Base-by-base conservation (phyloP, 2,888 invertebrate species). In the Chesias legatella region DNA sequence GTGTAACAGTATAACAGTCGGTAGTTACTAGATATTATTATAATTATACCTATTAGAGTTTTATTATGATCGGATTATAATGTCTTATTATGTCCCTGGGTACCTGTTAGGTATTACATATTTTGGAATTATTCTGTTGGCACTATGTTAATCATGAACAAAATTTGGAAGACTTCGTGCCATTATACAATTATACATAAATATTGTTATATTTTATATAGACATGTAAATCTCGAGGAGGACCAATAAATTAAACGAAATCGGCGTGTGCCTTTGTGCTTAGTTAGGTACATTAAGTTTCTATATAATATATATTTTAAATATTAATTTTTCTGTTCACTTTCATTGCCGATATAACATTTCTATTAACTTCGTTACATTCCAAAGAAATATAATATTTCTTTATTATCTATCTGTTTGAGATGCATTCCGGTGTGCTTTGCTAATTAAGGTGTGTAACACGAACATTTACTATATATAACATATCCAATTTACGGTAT, bases 281-380 rank as follows among this genome's bases (percentile, higher is more conserved):
- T 73, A 73, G 67, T 63, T 69, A 75, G 72, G 57, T 65, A 59
- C 61, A 59, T 69, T n/a, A n/a, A 69, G 48, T 17, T 51, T 48
- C 53, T 58, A 67, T 70, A 68, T 68, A 2, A 53, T 58, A 67
- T 70, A 68, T 68, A 2, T 69, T 69, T 60, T 58, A 58, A 60
- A 45, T n/a, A 49, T 56, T 49, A 53, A 52, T 50, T 55, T 30
- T 36, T 11, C 45, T 36, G 36, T 45, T 34, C 33, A 44, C 56
- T 39, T 55, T 43, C 43, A 49, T 56, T 56, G 36, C 50, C 34
- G 48, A 47, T 38, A 47, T 38, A 35, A 51, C 44, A 13, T 43
- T 45, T 52, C 58, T 44, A 44, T 49, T 58, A 70, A 63, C 83
- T 85, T 86, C 85, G 69, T 75, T 68, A 86, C 85, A 86, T 86